Conservation (phyloP, 1,140 invertebrate species). For the Chelonus insularis region DNA sequence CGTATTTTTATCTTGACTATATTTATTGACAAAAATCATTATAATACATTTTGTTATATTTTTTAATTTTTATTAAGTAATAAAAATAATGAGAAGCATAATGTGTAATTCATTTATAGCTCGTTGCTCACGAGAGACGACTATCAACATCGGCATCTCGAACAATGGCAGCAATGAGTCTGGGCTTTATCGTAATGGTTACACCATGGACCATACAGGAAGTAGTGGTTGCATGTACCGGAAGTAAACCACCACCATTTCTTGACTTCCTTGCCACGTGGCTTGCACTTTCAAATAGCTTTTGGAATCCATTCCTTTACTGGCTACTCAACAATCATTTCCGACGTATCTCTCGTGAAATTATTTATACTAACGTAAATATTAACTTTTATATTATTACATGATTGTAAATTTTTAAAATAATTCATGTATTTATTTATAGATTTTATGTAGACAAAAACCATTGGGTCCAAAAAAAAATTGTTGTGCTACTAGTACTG, state of each 20-base stretch:
- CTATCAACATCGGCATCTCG: conserved; percentile 77
- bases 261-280: conserved; percentile 83
- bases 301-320: conserved; percentile 87
- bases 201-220: conserved; percentile 87
- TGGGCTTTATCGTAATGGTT: conserved; percentile 86
- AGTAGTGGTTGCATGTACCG: conserved; percentile 83
- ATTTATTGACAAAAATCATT: not conserved
- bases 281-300: conserved; percentile 82
- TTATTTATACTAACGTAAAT: conserved; percentile 74
- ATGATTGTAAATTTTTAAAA: not conserved
- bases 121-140: conserved; percentile 71
- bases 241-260: conserved; percentile 75
- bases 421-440: too few relatives aligned
- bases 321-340: conserved; percentile 86
- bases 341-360: conserved; percentile 74
- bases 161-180: conserved; percentile 85
- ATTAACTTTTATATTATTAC: too few relatives aligned
- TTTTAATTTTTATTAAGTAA: too few relatives aligned
- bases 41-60: not conserved
- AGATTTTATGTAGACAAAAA: conserved; percentile 52
- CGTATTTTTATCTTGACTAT: too few relatives aligned
- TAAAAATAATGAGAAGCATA: not conserved
- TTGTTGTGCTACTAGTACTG: conserved; percentile 54
- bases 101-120: conserved; percentile 54
- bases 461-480: conserved; percentile 51